Evolutionary conservation across 1,140 invertebrate genomes (phyloP).

Genomic region (Melanaphis sacchari): DNA sequence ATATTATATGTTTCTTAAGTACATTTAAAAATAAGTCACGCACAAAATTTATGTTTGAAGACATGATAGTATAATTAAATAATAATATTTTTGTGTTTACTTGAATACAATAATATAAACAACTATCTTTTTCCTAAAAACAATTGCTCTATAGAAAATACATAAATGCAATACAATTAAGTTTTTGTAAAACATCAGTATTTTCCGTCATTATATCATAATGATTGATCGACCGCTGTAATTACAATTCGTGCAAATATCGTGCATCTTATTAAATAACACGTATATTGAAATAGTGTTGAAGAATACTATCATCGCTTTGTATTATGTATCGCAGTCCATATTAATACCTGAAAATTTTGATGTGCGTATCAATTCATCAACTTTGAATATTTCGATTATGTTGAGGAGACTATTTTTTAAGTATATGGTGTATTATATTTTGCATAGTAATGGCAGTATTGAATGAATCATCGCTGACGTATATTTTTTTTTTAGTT

Average conservation of each 20-base stretch:
- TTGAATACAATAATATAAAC: not conserved
- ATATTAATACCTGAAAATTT: not conserved
- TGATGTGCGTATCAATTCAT: not conserved
- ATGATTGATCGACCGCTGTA: not conserved
- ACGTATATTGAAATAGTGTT: not conserved
- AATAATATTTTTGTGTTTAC: not conserved
- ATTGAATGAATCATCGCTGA: not conserved
- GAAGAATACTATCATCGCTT: not conserved
- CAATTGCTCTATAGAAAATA: not conserved
- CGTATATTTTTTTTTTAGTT: not conserved
- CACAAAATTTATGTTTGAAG: not conserved
- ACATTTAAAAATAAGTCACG: slow-evolving; percentile 1
- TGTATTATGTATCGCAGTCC: not conserved
- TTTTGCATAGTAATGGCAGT: not conserved
- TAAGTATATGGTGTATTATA: not conserved
- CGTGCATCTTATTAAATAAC: not conserved
- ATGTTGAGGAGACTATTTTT: not conserved
- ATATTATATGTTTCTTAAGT: not conserved
- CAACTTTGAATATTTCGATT: not conserved
- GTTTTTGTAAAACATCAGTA: not conserved
- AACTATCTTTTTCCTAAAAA: not conserved
- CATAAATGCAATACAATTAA: not conserved
- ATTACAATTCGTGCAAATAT: not conserved
- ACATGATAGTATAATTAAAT: not conserved
- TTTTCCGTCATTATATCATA: not conserved